phyloP scores from a whole-genome alignment of 2,113 vertebrate genomes.

The Syrrhaptes paradoxus region DNA sequence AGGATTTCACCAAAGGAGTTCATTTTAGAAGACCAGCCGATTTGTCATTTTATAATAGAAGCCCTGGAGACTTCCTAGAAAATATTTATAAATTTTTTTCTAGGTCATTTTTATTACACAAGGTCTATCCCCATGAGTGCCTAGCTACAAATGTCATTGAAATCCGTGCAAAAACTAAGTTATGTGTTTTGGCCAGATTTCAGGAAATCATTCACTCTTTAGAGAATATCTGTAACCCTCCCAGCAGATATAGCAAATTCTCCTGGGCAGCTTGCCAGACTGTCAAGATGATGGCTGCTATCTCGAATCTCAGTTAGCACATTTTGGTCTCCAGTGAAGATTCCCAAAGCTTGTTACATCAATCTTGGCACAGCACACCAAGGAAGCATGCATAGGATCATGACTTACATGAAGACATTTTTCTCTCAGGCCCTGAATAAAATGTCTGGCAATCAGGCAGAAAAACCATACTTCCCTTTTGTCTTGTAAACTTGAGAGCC shows the following conservation, averaged over 20 bases:
- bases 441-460: neutral
- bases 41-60: neutral
- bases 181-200: neutral
- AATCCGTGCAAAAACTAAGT: neutral
- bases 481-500: slow-evolving; percentile 16
- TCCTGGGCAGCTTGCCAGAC: neutral
- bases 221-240: neutral
- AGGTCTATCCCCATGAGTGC: neutral
- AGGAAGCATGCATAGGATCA: neutral
- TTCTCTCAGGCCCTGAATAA: neutral
- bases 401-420: slow-evolving; percentile 10
- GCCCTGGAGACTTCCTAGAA: neutral
- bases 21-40: neutral
- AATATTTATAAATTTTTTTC: neutral
- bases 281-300: neutral
- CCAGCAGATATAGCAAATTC: neutral
- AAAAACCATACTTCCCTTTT: neutral
- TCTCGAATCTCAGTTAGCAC: slow-evolving; percentile 2
- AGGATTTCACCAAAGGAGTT: neutral
- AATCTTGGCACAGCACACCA: neutral
- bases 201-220: neutral
- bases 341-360: slow-evolving; percentile 28
- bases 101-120: neutral
- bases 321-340: slow-evolving; percentile 5
- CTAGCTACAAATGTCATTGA: neutral